A percentile compares a stretch with the other conserved stretches of the same genome.
Evolutionary conservation across 2,113 vertebrate species (phyloP).

Genomic region (Balaeniceps rex): DNA sequence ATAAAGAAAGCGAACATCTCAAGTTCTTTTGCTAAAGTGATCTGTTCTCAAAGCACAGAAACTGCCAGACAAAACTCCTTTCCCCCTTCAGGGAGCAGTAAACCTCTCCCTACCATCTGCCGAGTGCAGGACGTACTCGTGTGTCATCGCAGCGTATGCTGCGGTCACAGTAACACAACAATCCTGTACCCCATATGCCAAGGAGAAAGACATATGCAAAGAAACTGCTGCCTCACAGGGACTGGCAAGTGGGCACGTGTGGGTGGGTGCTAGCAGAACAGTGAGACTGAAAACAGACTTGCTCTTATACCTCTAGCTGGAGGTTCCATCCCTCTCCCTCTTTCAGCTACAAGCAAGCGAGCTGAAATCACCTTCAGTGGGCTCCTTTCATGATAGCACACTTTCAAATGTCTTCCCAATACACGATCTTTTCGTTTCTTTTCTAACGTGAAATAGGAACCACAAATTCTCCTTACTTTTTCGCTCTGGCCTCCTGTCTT

Average conservation of each 20-base stretch:
- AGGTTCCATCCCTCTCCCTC: background rate
- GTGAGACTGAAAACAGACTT: background rate
- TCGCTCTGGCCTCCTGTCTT: background rate
- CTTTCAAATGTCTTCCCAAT: background rate
- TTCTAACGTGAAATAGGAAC: background rate
- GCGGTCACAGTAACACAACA: background rate
- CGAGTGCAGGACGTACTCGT: background rate
- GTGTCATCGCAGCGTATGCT: fast-evolving
- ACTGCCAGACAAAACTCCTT: background rate
- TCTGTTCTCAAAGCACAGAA: background rate
- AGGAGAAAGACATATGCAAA: background rate
- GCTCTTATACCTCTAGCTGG: background rate
- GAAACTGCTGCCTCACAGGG: background rate
- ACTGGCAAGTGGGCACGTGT: no score
- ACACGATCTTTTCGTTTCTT: background rate
- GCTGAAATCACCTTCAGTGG: background rate
- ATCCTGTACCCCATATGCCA: background rate
- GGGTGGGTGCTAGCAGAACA: background rate
- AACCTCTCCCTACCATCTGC: background rate
- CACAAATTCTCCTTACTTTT: background rate
- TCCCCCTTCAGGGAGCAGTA: background rate
- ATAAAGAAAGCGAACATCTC: background rate
- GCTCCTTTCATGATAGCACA: background rate
- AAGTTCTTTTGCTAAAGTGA: background rate
- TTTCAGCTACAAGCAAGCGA: background rate